Conservation (phyloP, 2,888 invertebrate species). For the Bimastos eiseni region DNA sequence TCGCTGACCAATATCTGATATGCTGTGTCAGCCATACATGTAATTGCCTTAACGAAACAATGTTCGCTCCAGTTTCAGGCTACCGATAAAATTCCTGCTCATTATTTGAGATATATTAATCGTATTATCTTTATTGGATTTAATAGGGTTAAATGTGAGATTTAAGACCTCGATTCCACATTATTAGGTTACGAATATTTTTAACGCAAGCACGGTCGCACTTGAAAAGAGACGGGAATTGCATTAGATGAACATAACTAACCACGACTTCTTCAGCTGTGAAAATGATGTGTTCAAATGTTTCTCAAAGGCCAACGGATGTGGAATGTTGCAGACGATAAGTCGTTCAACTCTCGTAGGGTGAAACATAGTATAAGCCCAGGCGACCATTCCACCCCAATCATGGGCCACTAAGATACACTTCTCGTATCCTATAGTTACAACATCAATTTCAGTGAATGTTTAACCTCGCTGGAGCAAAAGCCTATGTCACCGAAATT, state of each 20-base stretch:
- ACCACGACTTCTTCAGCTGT: conserved; percentile 30
- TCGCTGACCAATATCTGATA: too few species aligned
- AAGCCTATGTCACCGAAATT: not conserved
- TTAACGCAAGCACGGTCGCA: too few species aligned
- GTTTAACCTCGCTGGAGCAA: not conserved
- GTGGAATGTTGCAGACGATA: conserved; percentile 72
- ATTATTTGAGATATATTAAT: too few species aligned
- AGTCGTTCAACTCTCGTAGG: conserved; percentile 71
- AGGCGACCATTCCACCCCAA: conserved; percentile 74
- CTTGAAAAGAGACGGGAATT: too few species aligned
- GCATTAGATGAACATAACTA: not conserved
- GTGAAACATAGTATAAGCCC: conserved; percentile 69
- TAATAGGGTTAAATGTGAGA: too few species aligned
- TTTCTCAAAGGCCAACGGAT: conserved; percentile 69
- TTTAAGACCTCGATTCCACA: not conserved
- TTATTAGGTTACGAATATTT: not conserved
- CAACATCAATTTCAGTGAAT: not conserved
- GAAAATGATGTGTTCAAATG: conserved; percentile 51
- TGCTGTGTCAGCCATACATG: too few species aligned
- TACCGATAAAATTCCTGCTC: too few species aligned
- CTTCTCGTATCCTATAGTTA: conserved; percentile 8
- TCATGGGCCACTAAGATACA: conserved; percentile 70
- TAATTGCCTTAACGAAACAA: not conserved
- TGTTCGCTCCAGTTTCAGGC: too few species aligned
- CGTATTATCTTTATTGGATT: not conserved